These are phyloP conservation scores for Carabus problematicus DNA, from an alignment of 2,888 invertebrate genomes.

Conservation along the genomic window DNA sequence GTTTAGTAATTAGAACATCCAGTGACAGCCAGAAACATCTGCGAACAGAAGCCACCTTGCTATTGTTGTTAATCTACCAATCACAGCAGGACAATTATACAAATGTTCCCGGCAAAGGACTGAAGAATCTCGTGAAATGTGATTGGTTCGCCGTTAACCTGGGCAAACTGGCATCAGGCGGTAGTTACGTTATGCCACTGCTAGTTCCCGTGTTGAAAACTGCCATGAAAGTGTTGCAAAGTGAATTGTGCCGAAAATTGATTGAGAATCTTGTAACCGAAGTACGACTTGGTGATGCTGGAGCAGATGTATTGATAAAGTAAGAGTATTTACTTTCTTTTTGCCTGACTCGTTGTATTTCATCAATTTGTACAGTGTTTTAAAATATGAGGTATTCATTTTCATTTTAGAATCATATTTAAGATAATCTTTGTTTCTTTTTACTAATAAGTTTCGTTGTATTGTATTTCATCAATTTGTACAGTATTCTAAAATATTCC, in stretches of 20 bases:
- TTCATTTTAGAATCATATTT: too few relatives aligned
- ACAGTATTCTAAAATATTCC: too few relatives aligned
- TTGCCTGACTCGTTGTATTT: too few relatives aligned
- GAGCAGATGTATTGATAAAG: slow-evolving; percentile 66
- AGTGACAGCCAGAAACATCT: slow-evolving; percentile 63
- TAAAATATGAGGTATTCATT: too few relatives aligned
- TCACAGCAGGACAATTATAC: slow-evolving; percentile 64
- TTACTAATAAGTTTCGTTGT: too few relatives aligned
- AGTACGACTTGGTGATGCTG: slow-evolving; percentile 65
- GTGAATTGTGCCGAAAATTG: slow-evolving; percentile 62
- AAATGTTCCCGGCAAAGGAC: slow-evolving; percentile 62
- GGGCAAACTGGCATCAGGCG: slow-evolving; percentile 63
- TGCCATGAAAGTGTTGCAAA: slow-evolving; percentile 61
- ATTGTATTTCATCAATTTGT: too few relatives aligned
- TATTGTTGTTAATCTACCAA: slow-evolving; percentile 75
- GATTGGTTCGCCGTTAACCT: slow-evolving; percentile 63
- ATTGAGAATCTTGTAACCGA: slow-evolving; percentile 67
- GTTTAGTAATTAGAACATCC: slow-evolving; percentile 67
- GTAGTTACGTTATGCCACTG: slow-evolving; percentile 66
- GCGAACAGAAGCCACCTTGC: slow-evolving; percentile 67
- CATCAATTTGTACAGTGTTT: too few relatives aligned
- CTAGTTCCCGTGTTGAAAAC: slow-evolving; percentile 65
- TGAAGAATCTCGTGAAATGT: slow-evolving; percentile 61
- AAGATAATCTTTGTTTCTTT: too few relatives aligned
- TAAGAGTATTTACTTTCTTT: slow-evolving; percentile 57